phyloP scores from a whole-genome alignment of 2,113 vertebrate species.

The Protobothrops flavoviridis region DNA sequence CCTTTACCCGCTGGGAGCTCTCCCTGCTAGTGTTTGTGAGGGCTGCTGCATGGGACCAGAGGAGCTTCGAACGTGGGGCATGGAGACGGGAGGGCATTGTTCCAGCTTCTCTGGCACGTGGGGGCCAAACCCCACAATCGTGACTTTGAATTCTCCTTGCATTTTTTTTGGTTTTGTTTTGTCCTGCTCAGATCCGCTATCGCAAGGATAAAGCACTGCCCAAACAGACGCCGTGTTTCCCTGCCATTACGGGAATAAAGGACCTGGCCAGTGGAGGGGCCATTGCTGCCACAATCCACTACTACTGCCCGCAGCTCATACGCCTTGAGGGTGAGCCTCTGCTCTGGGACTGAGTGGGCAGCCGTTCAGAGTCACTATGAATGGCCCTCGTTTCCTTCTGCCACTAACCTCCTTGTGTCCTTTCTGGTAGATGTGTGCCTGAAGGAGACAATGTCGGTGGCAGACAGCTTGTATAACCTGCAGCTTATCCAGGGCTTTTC shows the following conservation, averaged over 20 bases:
- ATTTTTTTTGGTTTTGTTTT: conserved; percentile 22
- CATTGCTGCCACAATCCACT: conserved; percentile 83
- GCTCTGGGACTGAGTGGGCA: not conserved
- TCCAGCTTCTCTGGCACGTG: not conserved
- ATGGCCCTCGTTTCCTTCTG: not conserved
- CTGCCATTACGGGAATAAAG: conserved; percentile 78
- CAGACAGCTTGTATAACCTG: conserved; percentile 87
- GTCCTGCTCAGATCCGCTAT: conserved; percentile 80
- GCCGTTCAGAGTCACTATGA: not conserved
- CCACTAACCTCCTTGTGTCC: not conserved
- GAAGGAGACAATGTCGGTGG: conserved; percentile 86
- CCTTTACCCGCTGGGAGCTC: not conserved
- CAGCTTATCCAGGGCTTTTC: conserved; percentile 88
- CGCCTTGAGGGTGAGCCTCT: conserved; percentile 80
- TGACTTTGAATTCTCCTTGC: conserved; percentile 19
- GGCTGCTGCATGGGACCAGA: not conserved
- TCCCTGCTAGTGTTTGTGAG: not conserved
- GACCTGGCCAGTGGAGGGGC: conserved; percentile 87
- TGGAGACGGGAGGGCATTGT: not conserved
- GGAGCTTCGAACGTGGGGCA: not conserved
- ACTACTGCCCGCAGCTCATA: conserved; percentile 85
- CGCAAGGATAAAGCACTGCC: conserved; percentile 85
- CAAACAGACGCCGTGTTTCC: conserved; percentile 81
- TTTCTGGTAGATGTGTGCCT: conserved; percentile 81
- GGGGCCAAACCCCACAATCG: not conserved